Evolutionary conservation across 1,140 invertebrate genomes (phyloP).

Genomic region (Lordiphosa collinella): DNA sequence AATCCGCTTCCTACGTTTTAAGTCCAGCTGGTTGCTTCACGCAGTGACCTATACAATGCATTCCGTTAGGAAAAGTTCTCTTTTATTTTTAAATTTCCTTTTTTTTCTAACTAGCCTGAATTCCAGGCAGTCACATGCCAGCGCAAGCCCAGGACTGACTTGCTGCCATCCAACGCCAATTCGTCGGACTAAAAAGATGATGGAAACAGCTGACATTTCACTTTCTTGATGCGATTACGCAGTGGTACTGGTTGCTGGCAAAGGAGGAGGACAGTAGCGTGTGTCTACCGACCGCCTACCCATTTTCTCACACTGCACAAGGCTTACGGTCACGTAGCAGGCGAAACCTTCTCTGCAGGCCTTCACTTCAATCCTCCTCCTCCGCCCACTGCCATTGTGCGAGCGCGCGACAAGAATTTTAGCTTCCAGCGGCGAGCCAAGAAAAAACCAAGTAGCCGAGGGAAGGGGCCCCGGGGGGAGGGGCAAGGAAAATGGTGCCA

Average conservation of each 20-base stretch:
- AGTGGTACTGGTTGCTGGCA: slow-evolving; percentile 10
- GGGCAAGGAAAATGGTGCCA: slow-evolving; percentile 53
- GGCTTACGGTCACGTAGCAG: slow-evolving; percentile 61
- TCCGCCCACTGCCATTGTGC: slow-evolving; percentile 31
- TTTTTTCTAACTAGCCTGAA: slow-evolving; percentile 59
- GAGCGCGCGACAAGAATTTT: slow-evolving; percentile 60
- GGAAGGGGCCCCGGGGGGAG: neutral
- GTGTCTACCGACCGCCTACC: slow-evolving; percentile 12
- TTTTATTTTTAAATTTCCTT: slow-evolving; percentile 5
- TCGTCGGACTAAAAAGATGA: slow-evolving; percentile 28
- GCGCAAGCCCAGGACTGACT: slow-evolving; percentile 1
- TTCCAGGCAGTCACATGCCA: slow-evolving; percentile 51
- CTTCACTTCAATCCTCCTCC: slow-evolving; percentile 3
- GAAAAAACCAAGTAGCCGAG: slow-evolving; percentile 5
- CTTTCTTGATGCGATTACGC: slow-evolving; percentile 66
- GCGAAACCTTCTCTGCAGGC: slow-evolving; percentile 8
- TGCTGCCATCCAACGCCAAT: slow-evolving; percentile 2
- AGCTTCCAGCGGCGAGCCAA: slow-evolving; percentile 33
- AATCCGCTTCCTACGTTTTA: slow-evolving; percentile 4
- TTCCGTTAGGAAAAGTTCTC: slow-evolving; percentile 34
- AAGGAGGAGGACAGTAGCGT: too few relatives aligned
- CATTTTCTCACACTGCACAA: slow-evolving; percentile 39
- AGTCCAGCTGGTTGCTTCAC: slow-evolving; percentile 19
- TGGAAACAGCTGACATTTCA: slow-evolving; percentile 67
- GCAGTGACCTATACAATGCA: slow-evolving; percentile 55